These are phyloP conservation scores for Lordiphosa clarofinis DNA, from an alignment of 1,140 invertebrate species.

Conservation along the genomic window DNA sequence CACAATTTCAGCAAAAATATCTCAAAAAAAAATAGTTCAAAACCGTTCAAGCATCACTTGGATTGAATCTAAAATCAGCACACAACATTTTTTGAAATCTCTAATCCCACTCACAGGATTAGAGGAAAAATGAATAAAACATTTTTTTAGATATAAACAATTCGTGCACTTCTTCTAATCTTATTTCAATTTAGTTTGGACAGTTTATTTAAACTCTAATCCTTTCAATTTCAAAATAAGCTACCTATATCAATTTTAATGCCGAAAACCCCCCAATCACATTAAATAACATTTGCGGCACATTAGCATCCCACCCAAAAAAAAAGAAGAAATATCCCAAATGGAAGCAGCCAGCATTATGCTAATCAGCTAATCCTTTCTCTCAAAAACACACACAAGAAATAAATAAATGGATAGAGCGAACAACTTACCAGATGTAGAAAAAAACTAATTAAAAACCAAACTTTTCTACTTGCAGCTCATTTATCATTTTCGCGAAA, in stretches of 20 bases:
- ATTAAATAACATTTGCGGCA: constrained; percentile 39
- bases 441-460: too few species aligned
- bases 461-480: too few species aligned
- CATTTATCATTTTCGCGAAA: too few species aligned
- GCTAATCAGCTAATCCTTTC: constrained; percentile 55
- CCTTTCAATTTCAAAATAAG: constrained; percentile 6
- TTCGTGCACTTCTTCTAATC: not conserved
- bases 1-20: too few species aligned
- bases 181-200: not conserved
- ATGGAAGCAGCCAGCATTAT: constrained; percentile 26
- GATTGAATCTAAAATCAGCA: too few species aligned
- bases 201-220: too few species aligned
- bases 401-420: constrained; percentile 30
- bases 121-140: too few species aligned
- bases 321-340: constrained; percentile 7
- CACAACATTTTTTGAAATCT: too few species aligned
- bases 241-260: constrained; percentile 37
- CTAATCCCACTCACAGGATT: too few species aligned
- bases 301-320: constrained; percentile 31
- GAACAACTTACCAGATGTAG: not conserved
- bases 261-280: constrained; percentile 11
- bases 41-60: too few species aligned
- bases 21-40: too few species aligned
- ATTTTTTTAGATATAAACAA: too few species aligned
- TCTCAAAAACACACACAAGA: constrained; percentile 25